Percentiles rank a stretch among this genome's conserved stretches.
Conservation (phyloP, 2,888 invertebrate species). For the Eurois occulta region DNA sequence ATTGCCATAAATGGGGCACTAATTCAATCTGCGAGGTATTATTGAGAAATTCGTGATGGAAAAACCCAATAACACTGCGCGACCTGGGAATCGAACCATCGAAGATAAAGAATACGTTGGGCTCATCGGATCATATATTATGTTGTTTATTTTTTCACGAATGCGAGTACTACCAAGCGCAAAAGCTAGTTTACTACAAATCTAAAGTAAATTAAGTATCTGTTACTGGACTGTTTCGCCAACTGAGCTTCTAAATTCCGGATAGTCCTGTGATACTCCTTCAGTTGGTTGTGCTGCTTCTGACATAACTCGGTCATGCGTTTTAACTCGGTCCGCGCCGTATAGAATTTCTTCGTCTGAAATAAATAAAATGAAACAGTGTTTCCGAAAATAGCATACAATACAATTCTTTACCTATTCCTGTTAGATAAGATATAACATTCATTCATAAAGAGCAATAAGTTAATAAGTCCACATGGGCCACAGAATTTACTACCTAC, state of each 20-base stretch:
- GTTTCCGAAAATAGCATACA: neutral
- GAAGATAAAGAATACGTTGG: too few species aligned
- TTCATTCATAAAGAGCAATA: neutral
- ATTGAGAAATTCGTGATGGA: neutral
- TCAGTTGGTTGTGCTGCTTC: slow-evolving; percentile 85
- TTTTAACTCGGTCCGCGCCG: slow-evolving; percentile 83
- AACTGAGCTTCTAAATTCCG: slow-evolving; percentile 80
- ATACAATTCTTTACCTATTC: neutral
- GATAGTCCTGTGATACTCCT: slow-evolving; percentile 84
- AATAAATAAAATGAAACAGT: slow-evolving; percentile 31
- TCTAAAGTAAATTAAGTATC: neutral
- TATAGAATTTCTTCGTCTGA: slow-evolving; percentile 87
- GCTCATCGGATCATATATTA: neutral
- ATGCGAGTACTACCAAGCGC: neutral
- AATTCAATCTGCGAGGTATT: neutral
- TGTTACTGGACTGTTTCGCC: slow-evolving; percentile 77
- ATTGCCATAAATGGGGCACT: neutral
- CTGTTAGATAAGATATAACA: neutral
- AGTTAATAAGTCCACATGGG: too few species aligned
- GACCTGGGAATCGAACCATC: neutral
- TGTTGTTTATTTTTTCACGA: neutral
- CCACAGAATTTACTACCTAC: neutral
- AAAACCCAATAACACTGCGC: neutral
- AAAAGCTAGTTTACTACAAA: neutral
- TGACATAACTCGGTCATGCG: slow-evolving; percentile 85